Conservation (phyloP, 2,113 vertebrate genomes). For the Nibea coibor region DNA sequence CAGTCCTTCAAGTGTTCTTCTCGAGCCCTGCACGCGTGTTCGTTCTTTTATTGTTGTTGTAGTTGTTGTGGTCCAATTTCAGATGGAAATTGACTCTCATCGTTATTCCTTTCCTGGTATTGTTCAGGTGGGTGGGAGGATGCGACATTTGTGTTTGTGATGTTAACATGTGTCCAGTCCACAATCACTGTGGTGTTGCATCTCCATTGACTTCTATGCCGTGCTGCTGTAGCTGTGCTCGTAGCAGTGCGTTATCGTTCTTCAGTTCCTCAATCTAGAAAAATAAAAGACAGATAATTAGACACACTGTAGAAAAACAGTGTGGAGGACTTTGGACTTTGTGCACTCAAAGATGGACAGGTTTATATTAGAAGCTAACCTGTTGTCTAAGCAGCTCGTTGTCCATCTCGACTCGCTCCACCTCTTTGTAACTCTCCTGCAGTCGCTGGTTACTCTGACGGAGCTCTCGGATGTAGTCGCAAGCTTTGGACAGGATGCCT, state of each 20-base stretch:
- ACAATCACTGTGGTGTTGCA: conserved; percentile 84
- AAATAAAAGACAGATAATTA: not conserved
- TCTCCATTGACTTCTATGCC: conserved; percentile 90
- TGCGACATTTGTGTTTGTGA: conserved; percentile 39
- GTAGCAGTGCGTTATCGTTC: conserved; percentile 92
- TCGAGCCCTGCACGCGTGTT: conserved; percentile 25
- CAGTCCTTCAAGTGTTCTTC: conserved; percentile 49
- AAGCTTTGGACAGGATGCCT: conserved; percentile 93
- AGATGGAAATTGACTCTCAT: conserved; percentile 39
- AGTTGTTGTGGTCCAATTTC: conserved; percentile 35
- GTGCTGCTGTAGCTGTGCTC: conserved; percentile 92
- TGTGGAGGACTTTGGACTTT: no score
- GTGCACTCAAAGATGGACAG: no score
- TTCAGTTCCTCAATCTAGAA: conserved; percentile 91
- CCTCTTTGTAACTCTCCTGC: conserved; percentile 92
- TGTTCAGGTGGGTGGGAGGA: conserved; percentile 48
- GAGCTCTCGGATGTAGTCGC: conserved; percentile 93
- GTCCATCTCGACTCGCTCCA: conserved; percentile 91
- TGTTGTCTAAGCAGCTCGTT: conserved; percentile 92
- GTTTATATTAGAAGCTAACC: conserved; percentile 68
- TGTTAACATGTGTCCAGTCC: conserved; percentile 6
- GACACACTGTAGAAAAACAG: not conserved
- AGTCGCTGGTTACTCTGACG: conserved; percentile 92
- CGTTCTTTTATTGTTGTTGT: not conserved
- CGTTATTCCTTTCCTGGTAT: conserved; percentile 31